These are phyloP conservation scores for Hypomecis punctinalis DNA, from an alignment of 2,888 invertebrate genomes.

Conservation along the genomic window DNA sequence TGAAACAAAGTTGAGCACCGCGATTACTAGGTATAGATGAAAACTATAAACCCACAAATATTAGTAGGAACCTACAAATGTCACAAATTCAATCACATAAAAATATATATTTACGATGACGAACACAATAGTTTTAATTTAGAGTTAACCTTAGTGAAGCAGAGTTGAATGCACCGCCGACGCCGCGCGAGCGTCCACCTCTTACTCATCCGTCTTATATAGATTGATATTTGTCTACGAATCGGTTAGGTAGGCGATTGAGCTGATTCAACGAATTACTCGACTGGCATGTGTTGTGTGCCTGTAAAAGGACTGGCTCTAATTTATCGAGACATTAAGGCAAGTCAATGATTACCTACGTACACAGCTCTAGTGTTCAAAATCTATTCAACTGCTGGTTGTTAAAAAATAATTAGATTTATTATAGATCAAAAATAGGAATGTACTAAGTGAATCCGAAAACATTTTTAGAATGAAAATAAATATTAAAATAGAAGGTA, in stretches of 20 bases:
- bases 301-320: constrained; percentile 9
- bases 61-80: too few species aligned
- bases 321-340: constrained; percentile 1
- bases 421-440: too few species aligned
- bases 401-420: too few species aligned
- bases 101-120: background rate
- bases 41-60: too few species aligned
- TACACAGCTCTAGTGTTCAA: too few species aligned
- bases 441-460: too few species aligned
- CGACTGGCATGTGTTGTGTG: constrained; percentile 2
- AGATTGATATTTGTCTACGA: constrained; percentile 43
- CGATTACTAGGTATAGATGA: too few species aligned
- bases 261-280: constrained; percentile 12
- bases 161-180: constrained; percentile 27
- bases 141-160: constrained; percentile 55
- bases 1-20: constrained; percentile 41
- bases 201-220: constrained; percentile 55
- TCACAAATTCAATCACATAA: background rate
- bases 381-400: too few species aligned
- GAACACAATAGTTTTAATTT: constrained; percentile 52
- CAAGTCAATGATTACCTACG: too few species aligned
- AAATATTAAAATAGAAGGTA: too few species aligned
- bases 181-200: constrained; percentile 33
- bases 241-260: constrained; percentile 9
- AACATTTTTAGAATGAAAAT: too few species aligned